Evolutionary conservation across 2,888 invertebrate species (phyloP).

Genomic region (Tyria jacobaeae): DNA sequence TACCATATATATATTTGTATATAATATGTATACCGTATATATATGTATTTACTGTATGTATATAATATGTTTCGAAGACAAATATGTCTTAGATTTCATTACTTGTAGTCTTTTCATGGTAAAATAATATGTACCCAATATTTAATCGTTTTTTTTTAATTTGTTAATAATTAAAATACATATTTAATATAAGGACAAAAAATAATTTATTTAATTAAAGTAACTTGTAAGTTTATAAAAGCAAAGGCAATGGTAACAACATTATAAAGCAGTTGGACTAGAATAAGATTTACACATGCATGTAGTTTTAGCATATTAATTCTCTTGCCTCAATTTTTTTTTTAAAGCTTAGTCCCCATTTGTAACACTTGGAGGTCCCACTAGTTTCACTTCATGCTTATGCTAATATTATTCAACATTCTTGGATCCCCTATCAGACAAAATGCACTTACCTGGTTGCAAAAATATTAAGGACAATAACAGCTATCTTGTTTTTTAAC

Average conservation of each 20-base stretch:
- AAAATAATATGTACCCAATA: neutral
- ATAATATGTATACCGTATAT: no score
- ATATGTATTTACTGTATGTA: no score
- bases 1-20: no score
- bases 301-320: conserved; percentile 16
- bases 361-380: conserved; percentile 14
- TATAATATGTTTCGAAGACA: no score
- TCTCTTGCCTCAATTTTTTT: conserved; percentile 13
- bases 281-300: conserved; percentile 11
- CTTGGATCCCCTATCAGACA: conserved; percentile 12
- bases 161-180: neutral
- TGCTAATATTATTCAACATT: conserved; percentile 7
- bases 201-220: conserved; percentile 30
- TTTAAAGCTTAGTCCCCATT: conserved; percentile 1
- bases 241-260: conserved; percentile 40
- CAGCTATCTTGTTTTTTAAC: no score
- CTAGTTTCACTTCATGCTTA: neutral
- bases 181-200: neutral
- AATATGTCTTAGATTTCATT: no score
- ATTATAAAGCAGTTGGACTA: conserved; percentile 35
- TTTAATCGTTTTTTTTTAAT: neutral
- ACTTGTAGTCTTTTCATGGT: no score
- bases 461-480: neutral
- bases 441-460: conserved; percentile 8
- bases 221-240: conserved; percentile 47